phyloP scores from a whole-genome alignment of 2,113 vertebrate genomes.

The Andinoacara biseriatus region DNA sequence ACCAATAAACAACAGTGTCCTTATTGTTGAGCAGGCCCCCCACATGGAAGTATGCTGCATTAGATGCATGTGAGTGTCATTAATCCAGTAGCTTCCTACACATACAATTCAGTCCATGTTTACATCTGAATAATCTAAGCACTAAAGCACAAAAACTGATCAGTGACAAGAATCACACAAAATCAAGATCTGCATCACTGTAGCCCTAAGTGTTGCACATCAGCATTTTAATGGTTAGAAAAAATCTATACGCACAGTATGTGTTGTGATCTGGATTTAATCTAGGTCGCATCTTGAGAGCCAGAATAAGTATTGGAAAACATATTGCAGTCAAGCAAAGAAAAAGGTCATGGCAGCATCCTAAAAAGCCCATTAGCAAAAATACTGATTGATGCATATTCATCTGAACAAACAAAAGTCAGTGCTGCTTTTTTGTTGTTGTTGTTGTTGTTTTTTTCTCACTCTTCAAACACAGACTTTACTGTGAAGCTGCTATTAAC shows the following conservation, averaged over 20 bases:
- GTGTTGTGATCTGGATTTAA: background rate
- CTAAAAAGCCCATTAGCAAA: background rate
- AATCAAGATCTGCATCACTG: background rate
- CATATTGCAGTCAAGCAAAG: background rate
- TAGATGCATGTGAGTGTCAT: background rate
- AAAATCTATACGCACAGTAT: background rate
- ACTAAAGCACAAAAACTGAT: background rate
- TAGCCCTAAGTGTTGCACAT: background rate
- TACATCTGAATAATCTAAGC: constrained; percentile 1
- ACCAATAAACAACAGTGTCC: background rate
- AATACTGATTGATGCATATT: background rate
- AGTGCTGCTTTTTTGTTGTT: background rate
- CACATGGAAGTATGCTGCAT: rapidly evolving
- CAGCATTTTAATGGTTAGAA: background rate
- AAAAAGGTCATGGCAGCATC: background rate
- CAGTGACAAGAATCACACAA: background rate
- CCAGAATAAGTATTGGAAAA: background rate
- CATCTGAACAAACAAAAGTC: constrained; percentile 3
- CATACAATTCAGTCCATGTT: background rate
- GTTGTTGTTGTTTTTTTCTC: background rate
- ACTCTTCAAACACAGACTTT: background rate
- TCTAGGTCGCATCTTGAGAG: background rate
- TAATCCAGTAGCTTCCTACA: rapidly evolving
- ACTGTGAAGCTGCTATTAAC: background rate
- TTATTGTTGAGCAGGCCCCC: background rate